Evolutionary conservation across 2,797 vertebrate species (phyloP).

Genomic region (Gymnothorax reevesii): DNA sequence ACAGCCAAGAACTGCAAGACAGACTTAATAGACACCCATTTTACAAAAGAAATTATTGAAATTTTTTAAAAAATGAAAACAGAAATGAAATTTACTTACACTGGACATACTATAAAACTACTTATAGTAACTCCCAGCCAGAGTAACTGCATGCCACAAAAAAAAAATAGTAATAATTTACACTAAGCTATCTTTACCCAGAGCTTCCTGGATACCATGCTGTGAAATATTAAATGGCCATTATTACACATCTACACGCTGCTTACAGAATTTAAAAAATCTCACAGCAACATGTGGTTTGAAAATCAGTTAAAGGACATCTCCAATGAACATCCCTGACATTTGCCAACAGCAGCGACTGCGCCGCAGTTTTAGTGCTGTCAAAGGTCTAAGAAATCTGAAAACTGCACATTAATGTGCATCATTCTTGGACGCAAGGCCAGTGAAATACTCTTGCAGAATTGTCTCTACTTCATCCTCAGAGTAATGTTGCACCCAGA

Average conservation of each 20-base stretch:
- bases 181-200: not conserved
- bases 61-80: not conserved
- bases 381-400: not conserved
- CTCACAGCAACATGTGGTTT: not conserved
- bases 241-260: not conserved
- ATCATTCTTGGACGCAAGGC: constrained; percentile 32
- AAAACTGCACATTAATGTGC: not conserved
- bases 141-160: not conserved
- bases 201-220: not conserved
- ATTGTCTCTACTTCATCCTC: constrained; percentile 60
- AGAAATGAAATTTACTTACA: not conserved
- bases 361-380: not conserved
- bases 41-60: not conserved
- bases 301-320: not conserved
- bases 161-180: not conserved
- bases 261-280: not conserved
- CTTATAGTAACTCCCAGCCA: not conserved
- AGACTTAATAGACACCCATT: not conserved
- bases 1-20: not conserved
- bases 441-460: constrained; percentile 58
- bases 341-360: not conserved
- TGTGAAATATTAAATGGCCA: not conserved
- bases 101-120: not conserved
- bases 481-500: constrained; percentile 67
- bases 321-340: not conserved